Evolutionary conservation across 2,888 invertebrate species (phyloP), one percentile per base, ranked within the genome.

Genomic region (Cataglyphis cursor): DNA sequence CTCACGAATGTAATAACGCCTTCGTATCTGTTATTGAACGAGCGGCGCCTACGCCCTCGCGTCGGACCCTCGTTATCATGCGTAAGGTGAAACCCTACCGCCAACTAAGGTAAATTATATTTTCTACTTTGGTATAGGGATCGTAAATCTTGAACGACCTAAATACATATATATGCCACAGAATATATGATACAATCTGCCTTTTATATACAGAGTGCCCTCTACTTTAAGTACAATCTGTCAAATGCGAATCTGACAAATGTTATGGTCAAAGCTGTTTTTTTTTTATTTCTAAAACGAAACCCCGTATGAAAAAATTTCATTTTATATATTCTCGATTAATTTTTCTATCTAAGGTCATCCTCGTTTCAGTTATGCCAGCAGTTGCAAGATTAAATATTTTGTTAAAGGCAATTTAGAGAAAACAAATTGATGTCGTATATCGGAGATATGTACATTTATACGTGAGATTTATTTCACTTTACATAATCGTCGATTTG

Each of bases 1-100:
- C 78, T 70, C 59, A 31, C 78, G 24, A 80, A 59, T 80, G 57
- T 61, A 61, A 70, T 21, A 80, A 70, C 44, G 35, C 54, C 48
- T 35, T 28, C 41, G 21, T 21, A 31, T 3, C 72, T 35, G 78
- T 59, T 70, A 70, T 59, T 59, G 72, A 80, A 80, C 59, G 24
- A 2, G 18, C 72, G 44, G 31, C n/a, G n/a, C 8, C 8, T 51
- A 54, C 41, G 21, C 70, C 24, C 57, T 12, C 10, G 38, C 51
- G n/a, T 44, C 68, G 51, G 31, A 35, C 54, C 66, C 38, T 76
- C 59, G 44, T 80, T 74, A 75, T 64, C 35, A 35, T 15, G 59
- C 44, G 70, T 9, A 38, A 59, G 21, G 18, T 41, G 24, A 72
- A 44, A 21, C 72, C 78, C 72, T 28, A 28, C 28, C 78, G 66